Percentiles rank a stretch among this genome's conserved stretches.
These are phyloP conservation scores for Epistrophe grossulariae DNA, from an alignment of 2,888 invertebrate species.

Conservation along the genomic window DNA sequence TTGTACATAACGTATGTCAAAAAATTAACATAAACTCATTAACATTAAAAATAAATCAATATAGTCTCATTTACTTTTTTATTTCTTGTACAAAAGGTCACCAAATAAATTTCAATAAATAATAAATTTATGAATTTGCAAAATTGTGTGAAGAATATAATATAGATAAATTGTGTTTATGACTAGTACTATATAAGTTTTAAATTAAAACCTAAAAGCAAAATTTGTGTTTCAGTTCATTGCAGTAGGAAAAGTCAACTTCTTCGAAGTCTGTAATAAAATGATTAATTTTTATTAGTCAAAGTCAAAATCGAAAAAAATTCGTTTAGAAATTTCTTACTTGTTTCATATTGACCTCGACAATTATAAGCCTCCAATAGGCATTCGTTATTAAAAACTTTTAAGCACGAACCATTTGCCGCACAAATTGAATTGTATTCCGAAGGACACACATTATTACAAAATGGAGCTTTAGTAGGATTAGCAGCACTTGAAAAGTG, in stretches of 20 bases:
- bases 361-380: constrained; percentile 63
- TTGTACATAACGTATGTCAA: not conserved
- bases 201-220: constrained; percentile 43
- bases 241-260: constrained; percentile 63
- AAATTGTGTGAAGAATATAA: not conserved
- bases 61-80: too few species aligned
- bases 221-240: constrained; percentile 63
- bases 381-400: constrained; percentile 61
- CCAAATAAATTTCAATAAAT: not conserved
- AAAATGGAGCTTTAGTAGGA: constrained; percentile 59
- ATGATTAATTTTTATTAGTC: not conserved
- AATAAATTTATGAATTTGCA: not conserved
- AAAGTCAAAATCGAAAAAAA: not conserved
- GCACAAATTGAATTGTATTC: constrained; percentile 64
- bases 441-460: constrained; percentile 60
- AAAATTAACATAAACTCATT: not conserved
- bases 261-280: constrained; percentile 60
- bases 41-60: not conserved
- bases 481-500: constrained; percentile 19
- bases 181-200: not conserved
- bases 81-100: not conserved
- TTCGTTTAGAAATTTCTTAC: not conserved
- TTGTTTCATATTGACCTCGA: constrained; percentile 47
- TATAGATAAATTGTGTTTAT: not conserved
- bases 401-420: constrained; percentile 55